Evolutionary conservation across 2,888 invertebrate genomes (phyloP).

Genomic region (Himalopsyche anomala): DNA sequence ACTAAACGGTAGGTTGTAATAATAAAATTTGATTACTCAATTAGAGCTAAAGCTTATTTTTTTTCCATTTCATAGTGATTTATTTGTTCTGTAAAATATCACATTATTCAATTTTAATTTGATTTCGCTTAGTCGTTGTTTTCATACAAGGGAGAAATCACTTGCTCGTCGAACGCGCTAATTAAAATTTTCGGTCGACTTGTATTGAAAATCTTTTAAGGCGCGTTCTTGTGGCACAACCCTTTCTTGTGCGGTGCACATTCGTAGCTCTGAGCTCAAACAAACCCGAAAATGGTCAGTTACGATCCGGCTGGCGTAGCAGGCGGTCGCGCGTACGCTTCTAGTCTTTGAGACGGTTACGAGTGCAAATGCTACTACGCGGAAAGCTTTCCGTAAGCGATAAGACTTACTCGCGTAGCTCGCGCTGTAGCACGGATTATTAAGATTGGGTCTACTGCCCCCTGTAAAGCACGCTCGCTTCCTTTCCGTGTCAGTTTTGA

Average conservation of each 20-base stretch:
- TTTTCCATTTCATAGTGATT: too few relatives aligned
- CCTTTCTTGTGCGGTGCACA: slow-evolving; percentile 47
- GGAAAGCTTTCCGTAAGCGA: slow-evolving; percentile 22
- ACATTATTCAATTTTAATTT: too few relatives aligned
- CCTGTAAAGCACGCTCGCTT: slow-evolving; percentile 47
- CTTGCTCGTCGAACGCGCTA: slow-evolving; percentile 31
- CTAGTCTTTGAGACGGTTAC: slow-evolving; percentile 33
- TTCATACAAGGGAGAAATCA: not conserved
- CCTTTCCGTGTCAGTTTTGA: slow-evolving; percentile 54
- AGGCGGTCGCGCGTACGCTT: slow-evolving; percentile 51
- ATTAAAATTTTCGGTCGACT: slow-evolving; percentile 5
- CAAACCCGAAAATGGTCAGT: slow-evolving; percentile 61
- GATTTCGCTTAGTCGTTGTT: too few relatives aligned
- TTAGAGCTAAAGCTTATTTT: too few relatives aligned
- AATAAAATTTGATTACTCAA: too few relatives aligned
- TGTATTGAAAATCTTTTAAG: slow-evolving; percentile 25
- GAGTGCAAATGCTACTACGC: not conserved
- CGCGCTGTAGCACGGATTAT: slow-evolving; percentile 18
- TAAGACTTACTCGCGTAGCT: slow-evolving; percentile 32
- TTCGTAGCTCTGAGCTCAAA: slow-evolving; percentile 50
- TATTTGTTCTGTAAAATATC: too few relatives aligned
- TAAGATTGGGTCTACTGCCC: slow-evolving; percentile 15
- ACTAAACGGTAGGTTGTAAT: too few relatives aligned
- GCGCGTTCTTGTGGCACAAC: slow-evolving; percentile 56
- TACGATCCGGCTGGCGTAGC: slow-evolving; percentile 53